These are phyloP conservation scores for Pseudomyrmex flavicornis DNA, from an alignment of 1,140 invertebrate genomes.

Conservation along the genomic window DNA sequence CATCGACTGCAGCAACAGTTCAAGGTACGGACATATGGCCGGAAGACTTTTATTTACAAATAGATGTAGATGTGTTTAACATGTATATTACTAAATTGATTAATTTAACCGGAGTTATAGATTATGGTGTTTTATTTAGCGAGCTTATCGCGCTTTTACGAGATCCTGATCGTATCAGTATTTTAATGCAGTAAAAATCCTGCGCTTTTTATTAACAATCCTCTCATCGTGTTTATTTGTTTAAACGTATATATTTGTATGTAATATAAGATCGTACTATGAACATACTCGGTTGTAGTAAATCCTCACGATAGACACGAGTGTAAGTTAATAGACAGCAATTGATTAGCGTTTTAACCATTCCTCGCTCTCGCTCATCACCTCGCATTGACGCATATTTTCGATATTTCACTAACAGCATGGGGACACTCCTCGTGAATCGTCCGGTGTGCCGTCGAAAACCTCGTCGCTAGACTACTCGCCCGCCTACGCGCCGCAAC, in stretches of 20 bases:
- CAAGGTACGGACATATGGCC: constrained; percentile 74
- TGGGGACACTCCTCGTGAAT: constrained; percentile 77
- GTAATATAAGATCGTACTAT: constrained; percentile 12
- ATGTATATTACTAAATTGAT: constrained; percentile 75
- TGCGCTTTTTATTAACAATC: constrained; percentile 52
- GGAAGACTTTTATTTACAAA: constrained; percentile 32
- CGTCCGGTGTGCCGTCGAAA: constrained; percentile 74
- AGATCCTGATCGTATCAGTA: not conserved
- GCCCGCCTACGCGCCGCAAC: constrained; percentile 73
- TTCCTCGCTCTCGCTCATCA: not conserved
- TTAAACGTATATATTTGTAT: constrained; percentile 6
- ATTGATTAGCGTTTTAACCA: constrained; percentile 47
- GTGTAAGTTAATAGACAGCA: constrained; percentile 23
- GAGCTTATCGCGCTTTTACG: constrained; percentile 51
- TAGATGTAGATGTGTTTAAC: constrained; percentile 78
- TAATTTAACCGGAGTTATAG: constrained; percentile 78
- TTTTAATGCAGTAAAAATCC: constrained; percentile 24
- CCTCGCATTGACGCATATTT: constrained; percentile 73
- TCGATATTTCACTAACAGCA: constrained; percentile 83
- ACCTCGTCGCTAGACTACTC: constrained; percentile 75
- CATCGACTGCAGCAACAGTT: constrained; percentile 83
- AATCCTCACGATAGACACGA: constrained; percentile 34
- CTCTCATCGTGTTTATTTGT: constrained; percentile 2
- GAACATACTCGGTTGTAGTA: not conserved
- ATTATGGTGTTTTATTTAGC: constrained; percentile 73